Conservation (phyloP, 2,888 invertebrate genomes). For the Blastobasis lacticolella region DNA sequence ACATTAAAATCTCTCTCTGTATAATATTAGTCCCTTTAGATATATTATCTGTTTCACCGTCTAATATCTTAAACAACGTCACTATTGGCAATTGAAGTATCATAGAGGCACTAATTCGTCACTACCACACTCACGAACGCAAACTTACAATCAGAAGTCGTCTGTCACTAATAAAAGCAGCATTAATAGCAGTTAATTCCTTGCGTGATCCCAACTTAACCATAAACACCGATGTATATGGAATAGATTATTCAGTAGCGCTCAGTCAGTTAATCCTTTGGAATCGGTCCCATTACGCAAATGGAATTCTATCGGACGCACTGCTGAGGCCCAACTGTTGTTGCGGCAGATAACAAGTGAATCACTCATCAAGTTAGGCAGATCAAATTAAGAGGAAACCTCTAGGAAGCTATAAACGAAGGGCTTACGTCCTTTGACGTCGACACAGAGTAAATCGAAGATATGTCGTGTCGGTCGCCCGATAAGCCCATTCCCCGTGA, state of each 20-base stretch:
- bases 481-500: constrained; percentile 47
- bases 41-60: too few species aligned
- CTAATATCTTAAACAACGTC: too few species aligned
- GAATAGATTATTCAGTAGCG: constrained; percentile 39
- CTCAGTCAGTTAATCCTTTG: constrained; percentile 48
- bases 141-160: constrained; percentile 5
- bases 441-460: constrained; percentile 32
- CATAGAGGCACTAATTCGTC: too few species aligned
- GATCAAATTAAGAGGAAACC: constrained; percentile 18
- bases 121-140: background rate
- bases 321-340: constrained; percentile 12
- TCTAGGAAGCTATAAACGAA: constrained; percentile 26
- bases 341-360: constrained; percentile 19
- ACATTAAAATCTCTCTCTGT: too few species aligned
- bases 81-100: too few species aligned
- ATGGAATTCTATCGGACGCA: constrained; percentile 24
- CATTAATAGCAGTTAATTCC: constrained; percentile 30
- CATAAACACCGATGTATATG: constrained; percentile 14
- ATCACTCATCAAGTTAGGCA: constrained; percentile 23
- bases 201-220: constrained; percentile 21
- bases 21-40: too few species aligned
- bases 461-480: constrained; percentile 29
- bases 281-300: constrained; percentile 39
- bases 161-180: constrained; percentile 3
- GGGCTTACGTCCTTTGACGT: constrained; percentile 14